These are phyloP conservation scores for Gadus macrocephalus DNA, from an alignment of 2,113 vertebrate genomes.

Conservation along the genomic window DNA sequence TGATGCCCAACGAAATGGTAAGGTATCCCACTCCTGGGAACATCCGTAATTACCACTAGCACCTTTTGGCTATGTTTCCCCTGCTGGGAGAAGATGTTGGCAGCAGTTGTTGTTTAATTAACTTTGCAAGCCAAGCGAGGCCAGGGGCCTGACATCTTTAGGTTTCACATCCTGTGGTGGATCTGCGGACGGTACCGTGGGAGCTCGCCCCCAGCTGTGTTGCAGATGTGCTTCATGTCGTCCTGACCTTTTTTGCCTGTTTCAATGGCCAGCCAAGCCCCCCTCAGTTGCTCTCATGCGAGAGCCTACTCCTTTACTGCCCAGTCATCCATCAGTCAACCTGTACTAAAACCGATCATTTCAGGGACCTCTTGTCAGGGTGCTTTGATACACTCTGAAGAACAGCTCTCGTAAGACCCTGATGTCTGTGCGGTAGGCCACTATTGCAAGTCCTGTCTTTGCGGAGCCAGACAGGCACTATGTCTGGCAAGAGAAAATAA, in stretches of 20 bases:
- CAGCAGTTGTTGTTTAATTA: background rate
- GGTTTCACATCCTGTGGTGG: background rate
- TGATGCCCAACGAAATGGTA: conserved; percentile 98
- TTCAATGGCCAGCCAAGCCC: conserved; percentile 34
- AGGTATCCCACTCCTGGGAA: conserved; percentile 83
- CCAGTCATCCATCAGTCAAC: conserved; percentile 46
- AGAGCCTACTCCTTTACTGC: conserved; percentile 12
- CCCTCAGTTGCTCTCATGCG: conserved; percentile 37
- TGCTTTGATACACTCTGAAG: conserved; percentile 20
- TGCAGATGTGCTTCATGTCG: too few species aligned
- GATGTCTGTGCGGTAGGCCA: conserved; percentile 36
- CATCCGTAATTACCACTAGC: conserved; percentile 26
- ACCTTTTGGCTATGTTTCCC: conserved; percentile 21
- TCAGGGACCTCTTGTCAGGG: conserved; percentile 8
- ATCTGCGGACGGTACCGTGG: background rate
- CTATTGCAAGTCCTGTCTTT: conserved; percentile 74
- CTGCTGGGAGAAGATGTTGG: conserved; percentile 16
- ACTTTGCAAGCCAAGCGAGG: background rate
- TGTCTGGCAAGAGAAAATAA: conserved; percentile 27
- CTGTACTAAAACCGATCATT: conserved; percentile 64
- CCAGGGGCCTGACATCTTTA: background rate
- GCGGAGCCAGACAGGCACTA: conserved; percentile 66
- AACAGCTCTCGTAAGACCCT: conserved; percentile 3
- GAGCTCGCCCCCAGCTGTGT: background rate
- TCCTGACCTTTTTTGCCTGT: background rate